Base-by-base conservation (phyloP, 1,140 invertebrate genomes). In the Drosophila kohkoa region DNA sequence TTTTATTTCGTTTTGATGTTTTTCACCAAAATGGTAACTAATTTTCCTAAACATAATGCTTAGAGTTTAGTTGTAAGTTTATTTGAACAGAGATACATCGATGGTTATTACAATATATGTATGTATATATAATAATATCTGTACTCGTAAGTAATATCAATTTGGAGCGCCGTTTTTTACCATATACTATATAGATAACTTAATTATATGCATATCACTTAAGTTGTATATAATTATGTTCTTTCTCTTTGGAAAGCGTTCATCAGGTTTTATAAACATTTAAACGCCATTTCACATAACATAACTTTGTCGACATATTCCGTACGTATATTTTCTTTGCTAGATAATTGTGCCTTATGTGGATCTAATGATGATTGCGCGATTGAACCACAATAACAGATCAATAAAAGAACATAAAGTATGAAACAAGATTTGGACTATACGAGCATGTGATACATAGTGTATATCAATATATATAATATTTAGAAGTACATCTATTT, bases 41-140 rank as follows among this genome's bases (percentile, higher is more conserved):
- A 60, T 58, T 30, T 45, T 41, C 63, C 66, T 81, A 77, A 67
- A 68, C 45, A 63, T 55, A 63, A 54, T 59, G 62, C 60, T 74
- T 81, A 81, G 43, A 49, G 60, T 63, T 81, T 63, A 81, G 46
- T 73, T 81, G 54, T 64, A 71, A 75, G 59, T 65, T 74, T 74
- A 77, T 81, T 75, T 76, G 81, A 81, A 83, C 81, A 83, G 74
- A 85, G 60, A 77, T 66, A 83, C 77, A 86, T 83, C 77, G 81
- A 82, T 77, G 68, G 78, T 77, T 63, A 83, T 57, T 74, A 69
- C 65, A 60, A 65, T 68, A 52, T 65, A 75, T 68, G 49, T 32
- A 46, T 55, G 35, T 70, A 69, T 69, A 60, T 60, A 10, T 52
- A 25, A 25, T 25, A 25, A 25, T 52, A 15, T 38, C 32, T 10